Evolutionary conservation across 2,888 invertebrate species (phyloP), one percentile per base, ranked within the genome.

Genomic region (Conus canariensis): DNA sequence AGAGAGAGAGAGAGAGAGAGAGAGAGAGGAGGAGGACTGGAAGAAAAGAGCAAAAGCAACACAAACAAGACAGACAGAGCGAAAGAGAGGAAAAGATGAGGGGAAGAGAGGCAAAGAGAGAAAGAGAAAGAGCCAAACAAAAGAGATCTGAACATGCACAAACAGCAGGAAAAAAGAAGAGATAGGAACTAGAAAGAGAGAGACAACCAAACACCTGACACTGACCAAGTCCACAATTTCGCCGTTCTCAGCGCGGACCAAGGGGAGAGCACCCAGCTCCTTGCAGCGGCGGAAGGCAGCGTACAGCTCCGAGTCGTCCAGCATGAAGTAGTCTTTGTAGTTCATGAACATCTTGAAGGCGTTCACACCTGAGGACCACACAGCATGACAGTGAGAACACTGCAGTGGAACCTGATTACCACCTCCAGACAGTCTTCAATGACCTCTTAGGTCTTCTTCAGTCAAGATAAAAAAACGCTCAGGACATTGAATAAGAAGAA

Each of bases 311-410:
- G 98, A 97, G 96, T 99, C 99, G 91, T 97, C 97, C 90, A 99
- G 97, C 98, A 99, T 99, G 97, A 98, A 98, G 7, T 97, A 96
- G 93, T 98, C 98, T 94, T 98, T 98, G 96, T 99, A 99, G 0
- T 99, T 99, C 98, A 99, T 99, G 97, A 99, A 99, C 97, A 99
- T 98, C 97, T 99, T 99, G 97, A 99, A 99, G 0, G 99, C 99
- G 97, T 99, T 99, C 88, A 99, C 97, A 14, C 99, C 99, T 96
- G 93, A 30, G 25, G 9, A 77, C 77, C 30, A 45, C 45, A 45
- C 45, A 45, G 45, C 45, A 45, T 45, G 45, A 45, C 45, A 3
- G 45, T 45, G 45, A 45, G 3, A 3, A 45, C 45, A 45, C 45
- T 45, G 45, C 45, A 45, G 45, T 45, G 45, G 45, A 45, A 45